Conservation (phyloP, 2,113 vertebrate species). For the Sorex fumeus region DNA sequence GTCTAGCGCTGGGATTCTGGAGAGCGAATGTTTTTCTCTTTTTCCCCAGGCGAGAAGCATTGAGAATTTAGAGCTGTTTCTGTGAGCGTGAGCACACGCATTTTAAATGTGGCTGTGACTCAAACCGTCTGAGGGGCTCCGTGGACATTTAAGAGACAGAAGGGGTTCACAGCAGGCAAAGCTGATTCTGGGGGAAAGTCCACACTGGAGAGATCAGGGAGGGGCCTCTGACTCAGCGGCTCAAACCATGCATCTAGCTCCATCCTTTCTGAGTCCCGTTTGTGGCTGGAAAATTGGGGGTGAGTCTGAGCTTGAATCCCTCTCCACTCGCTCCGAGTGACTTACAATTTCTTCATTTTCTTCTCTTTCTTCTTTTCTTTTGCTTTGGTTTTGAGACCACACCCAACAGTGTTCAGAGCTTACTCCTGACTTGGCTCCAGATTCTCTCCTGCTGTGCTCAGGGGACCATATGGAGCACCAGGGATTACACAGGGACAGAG, state of each 20-base stretch:
- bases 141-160: slow-evolving; percentile 19
- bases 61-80: slow-evolving; percentile 23
- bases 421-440: no score
- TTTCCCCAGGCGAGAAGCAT: slow-evolving; percentile 16
- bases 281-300: slow-evolving; percentile 33
- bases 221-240: slow-evolving; percentile 55
- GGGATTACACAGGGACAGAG: no score
- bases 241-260: not conserved
- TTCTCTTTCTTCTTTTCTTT: no score
- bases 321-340: no score
- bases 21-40: slow-evolving; percentile 2
- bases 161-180: slow-evolving; percentile 7
- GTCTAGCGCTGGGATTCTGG: not conserved
- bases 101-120: slow-evolving; percentile 28
- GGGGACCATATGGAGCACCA: no score
- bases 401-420: no score
- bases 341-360: no score
- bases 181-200: slow-evolving; percentile 44
- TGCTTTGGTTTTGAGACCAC: no score
- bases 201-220: not conserved
- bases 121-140: slow-evolving; percentile 46
- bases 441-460: no score
- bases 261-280: not conserved
- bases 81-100: no score
- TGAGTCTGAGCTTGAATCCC: not conserved